These are phyloP conservation scores for Sebastolobus alascanus DNA, from an alignment of 2,797 vertebrate species.

Conservation along the genomic window DNA sequence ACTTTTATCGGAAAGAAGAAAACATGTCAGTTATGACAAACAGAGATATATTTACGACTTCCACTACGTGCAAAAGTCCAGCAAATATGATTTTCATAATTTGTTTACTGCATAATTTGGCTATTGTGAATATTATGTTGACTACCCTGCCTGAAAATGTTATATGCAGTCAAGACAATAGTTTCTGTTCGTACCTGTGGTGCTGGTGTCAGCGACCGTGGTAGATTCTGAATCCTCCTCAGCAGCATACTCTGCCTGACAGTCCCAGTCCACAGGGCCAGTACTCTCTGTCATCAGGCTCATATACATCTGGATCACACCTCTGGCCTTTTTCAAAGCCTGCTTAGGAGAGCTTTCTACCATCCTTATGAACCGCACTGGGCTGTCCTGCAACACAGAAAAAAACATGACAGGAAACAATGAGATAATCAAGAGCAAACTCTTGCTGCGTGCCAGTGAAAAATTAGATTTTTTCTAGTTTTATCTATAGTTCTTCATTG, in stretches of 20 bases:
- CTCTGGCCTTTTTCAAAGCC: conserved; percentile 61
- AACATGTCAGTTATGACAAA: too few species aligned
- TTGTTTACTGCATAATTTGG: too few species aligned
- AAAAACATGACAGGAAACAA: neutral
- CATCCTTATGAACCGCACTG: neutral
- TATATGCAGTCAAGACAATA: neutral
- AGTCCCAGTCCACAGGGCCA: conserved; percentile 70
- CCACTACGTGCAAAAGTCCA: too few species aligned
- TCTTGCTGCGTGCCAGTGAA: neutral
- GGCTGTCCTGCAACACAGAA: neutral
- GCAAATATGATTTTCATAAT: too few species aligned
- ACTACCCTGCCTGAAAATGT: neutral
- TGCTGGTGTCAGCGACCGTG: neutral
- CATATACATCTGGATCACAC: conserved; percentile 71
- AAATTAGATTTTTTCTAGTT: neutral
- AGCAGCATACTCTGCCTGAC: conserved; percentile 70
- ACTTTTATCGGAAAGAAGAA: too few species aligned
- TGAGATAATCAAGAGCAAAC: neutral
- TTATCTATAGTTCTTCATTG: neutral
- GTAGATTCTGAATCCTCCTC: conserved; percentile 52
- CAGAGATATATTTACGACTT: too few species aligned
- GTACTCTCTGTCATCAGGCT: conserved; percentile 60
- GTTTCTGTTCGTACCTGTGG: neutral
- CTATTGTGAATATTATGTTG: too few species aligned
- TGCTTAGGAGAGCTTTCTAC: conserved; percentile 52